These are phyloP conservation scores for Quadroppia sp. DNA, from an alignment of 2,888 invertebrate species.

Conservation along the genomic window DNA sequence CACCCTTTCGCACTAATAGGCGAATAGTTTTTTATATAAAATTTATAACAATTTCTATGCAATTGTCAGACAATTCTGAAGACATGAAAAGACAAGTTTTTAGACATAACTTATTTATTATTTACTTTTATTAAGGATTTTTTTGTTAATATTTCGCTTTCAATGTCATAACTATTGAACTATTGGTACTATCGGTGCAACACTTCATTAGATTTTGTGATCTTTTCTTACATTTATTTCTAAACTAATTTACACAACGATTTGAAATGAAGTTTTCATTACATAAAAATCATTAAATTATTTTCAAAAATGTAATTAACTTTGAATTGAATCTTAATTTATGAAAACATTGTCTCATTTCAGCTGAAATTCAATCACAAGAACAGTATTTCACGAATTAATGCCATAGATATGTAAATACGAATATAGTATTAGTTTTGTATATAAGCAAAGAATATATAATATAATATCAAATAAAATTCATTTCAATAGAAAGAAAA, in stretches of 20 bases:
- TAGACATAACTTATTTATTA: conserved; percentile 9
- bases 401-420: neutral
- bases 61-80: neutral
- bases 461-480: no score
- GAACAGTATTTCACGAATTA: no score
- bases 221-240: no score
- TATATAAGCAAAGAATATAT: no score
- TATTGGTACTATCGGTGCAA: neutral
- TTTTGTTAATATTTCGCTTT: neutral
- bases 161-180: neutral
- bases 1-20: no score
- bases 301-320: neutral
- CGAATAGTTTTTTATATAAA: neutral
- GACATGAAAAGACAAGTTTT: neutral
- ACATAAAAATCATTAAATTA: neutral
- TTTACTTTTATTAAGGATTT: neutral
- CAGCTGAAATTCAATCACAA: no score
- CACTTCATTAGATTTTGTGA: neutral
- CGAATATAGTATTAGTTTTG: no score
- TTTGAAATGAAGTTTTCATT: no score
- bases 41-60: conserved; percentile 19
- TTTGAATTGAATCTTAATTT: neutral
- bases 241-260: no score
- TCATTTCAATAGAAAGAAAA: no score
- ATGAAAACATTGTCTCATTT: no score